Base-by-base conservation (phyloP, 2,113 vertebrate genomes). In the Takifugu bimaculatus region DNA sequence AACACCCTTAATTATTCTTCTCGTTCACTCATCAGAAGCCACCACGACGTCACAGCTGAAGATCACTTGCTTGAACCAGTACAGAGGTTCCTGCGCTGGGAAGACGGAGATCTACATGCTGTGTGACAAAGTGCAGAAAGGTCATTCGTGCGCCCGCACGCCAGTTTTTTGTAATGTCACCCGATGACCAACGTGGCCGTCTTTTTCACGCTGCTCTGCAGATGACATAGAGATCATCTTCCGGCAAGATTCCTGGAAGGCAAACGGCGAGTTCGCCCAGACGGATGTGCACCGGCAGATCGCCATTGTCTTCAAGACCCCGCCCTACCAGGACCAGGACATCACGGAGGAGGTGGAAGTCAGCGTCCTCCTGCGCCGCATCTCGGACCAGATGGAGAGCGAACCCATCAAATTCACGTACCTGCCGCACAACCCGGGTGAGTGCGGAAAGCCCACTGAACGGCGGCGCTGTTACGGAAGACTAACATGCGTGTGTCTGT, bases 61-160 rank as follows among this genome's bases (percentile, higher is more conserved):
- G 77, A 97, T 98, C 50, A 93, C 88, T 77, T 83, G 92, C 15
- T 88, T 98, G 81, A 98, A 98, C 78, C 86, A 90, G 63, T 87
- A 90, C 67, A 86, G 81, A 0, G 96, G 95, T 0, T 80, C 91
- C 0, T 95, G 94, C 67, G 85, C 80, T 0, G 95, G 95, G 0
- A 94, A 93, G 0, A 94, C 95, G 0, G 96, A 98, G 81, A 85
- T 97, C 43, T 97, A 94, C 77, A 89, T 98, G 81, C 80, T 98
- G 3, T 97, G 96, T 0, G 96, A 98, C 91, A 98, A 98, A 85
- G 96, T 98, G 55, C 96, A 98, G 79, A 98, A 98, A 95, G 95
- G 95, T 95, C 75, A 83, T 20, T 35, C 32, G 2, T 39, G 35
- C 35, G 2, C n/a, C 45, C 6, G 45, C n/a, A 43, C 42, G 4